Base-by-base conservation (phyloP, 2,888 invertebrate genomes). In the Microctonus brassicae region DNA sequence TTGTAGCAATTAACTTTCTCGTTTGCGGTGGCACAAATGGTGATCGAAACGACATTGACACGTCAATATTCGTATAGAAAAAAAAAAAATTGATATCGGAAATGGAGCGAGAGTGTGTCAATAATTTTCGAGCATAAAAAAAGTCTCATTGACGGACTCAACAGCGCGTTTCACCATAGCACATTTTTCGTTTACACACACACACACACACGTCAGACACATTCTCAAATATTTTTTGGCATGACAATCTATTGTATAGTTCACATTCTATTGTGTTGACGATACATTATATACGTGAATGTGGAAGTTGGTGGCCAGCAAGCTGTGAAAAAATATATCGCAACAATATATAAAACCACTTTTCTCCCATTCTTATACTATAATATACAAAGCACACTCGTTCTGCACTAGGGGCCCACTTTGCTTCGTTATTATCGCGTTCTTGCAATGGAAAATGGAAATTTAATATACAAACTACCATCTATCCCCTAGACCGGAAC, bases 401-500 rank as follows among this genome's bases (percentile, higher is more conserved):
- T 17, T 61, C 52, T 64, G 34, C 73, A 42, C 70, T 64, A 42
- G 36, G 47, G 61, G 24, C 66, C 62, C 68, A 71, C 73, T 77
- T 78, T 73, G 76, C 73, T 75, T 75, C 75, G 75, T 77, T 75
- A 78, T 78, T 75, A 74, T 75, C 74, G 68, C 73, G 72, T 74
- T 69, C 52, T 75, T 77, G 70, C 42, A 73, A 71, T 73, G 78
- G 82, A 80, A 81, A 82, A 83, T 81, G 81, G 81, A 81, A 83
- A 82, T 83, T 82, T 82, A 80, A 83, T 82, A 76, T 78, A 74
- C 74, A 68, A 71, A 64, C 72, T 62, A 67, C 53, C 60, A 57
- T 39, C 60, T 68, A 70, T 69, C 69, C 69, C 74, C 66, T 63
- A 62, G 70, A 65, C 73, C 61, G 70, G 66, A 70, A 73, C 68